phyloP scores from a whole-genome alignment of 2,113 vertebrate species.

The Osmerus eperlanus region DNA sequence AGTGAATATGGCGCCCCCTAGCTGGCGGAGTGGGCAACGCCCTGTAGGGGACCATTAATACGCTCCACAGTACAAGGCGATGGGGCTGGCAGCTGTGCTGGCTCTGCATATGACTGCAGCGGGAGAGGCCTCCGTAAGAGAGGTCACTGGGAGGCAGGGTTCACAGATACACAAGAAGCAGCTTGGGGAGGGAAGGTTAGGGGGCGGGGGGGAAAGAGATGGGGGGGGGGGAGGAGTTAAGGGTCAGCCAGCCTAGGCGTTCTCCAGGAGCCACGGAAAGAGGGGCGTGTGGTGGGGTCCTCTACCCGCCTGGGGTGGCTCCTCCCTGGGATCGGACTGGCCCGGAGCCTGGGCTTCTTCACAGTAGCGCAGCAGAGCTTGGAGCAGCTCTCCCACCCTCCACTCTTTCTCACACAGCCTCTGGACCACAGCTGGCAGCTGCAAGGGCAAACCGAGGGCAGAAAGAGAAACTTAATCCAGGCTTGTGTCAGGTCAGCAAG shows the following conservation, averaged over 20 bases:
- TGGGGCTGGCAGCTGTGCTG: slow-evolving; percentile 33
- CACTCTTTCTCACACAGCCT: slow-evolving; percentile 79
- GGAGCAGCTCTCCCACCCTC: slow-evolving; percentile 87
- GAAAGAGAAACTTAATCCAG: slow-evolving; percentile 17
- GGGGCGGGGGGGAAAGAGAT: background rate
- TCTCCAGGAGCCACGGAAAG: slow-evolving; percentile 89
- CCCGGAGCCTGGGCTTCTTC: slow-evolving; percentile 67
- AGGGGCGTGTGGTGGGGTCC: slow-evolving; percentile 66
- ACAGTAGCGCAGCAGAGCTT: slow-evolving; percentile 85
- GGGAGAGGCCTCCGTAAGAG: slow-evolving; percentile 17
- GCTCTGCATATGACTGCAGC: slow-evolving; percentile 30
- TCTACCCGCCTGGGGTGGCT: slow-evolving; percentile 27
- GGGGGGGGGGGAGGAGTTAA: background rate
- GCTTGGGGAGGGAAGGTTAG: background rate
- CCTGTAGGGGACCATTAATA: slow-evolving; percentile 35
- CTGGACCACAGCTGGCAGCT: slow-evolving; percentile 81
- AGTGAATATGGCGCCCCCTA: slow-evolving; percentile 44
- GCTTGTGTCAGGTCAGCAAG: background rate
- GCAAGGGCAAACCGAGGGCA: slow-evolving; percentile 26
- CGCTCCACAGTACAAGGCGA: slow-evolving; percentile 27
- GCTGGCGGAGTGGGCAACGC: slow-evolving; percentile 37
- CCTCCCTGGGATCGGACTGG: slow-evolving; percentile 55
- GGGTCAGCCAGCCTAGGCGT: slow-evolving; percentile 64
- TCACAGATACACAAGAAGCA: background rate
- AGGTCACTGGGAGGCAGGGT: slow-evolving; percentile 7